phyloP scores from a whole-genome alignment of 1,140 invertebrate species.

The Dysdera silvatica region DNA sequence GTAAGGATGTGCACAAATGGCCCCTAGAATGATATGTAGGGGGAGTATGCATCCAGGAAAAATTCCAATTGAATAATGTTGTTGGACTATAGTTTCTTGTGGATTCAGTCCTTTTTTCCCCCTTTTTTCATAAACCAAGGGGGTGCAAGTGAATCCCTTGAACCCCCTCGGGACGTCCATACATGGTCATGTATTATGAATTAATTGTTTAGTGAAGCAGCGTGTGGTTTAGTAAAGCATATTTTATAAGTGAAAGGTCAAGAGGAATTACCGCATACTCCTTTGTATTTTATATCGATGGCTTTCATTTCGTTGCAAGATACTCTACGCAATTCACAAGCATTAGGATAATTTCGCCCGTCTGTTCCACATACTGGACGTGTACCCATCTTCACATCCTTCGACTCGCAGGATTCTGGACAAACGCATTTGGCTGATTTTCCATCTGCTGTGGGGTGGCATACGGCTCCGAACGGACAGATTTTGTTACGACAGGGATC shows the following conservation, averaged over 20 bases:
- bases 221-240: neutral
- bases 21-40: no score
- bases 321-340: slow-evolving; percentile 69
- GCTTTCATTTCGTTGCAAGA: slow-evolving; percentile 63
- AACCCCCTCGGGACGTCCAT: no score
- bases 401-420: slow-evolving; percentile 61
- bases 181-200: no score
- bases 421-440: slow-evolving; percentile 63
- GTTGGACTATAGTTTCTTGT: no score
- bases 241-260: neutral
- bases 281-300: slow-evolving; percentile 72
- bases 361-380: slow-evolving; percentile 59
- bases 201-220: no score
- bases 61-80: no score
- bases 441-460: slow-evolving; percentile 66
- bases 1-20: no score
- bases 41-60: no score
- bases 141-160: no score
- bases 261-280: slow-evolving; percentile 75
- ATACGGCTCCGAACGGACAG: slow-evolving; percentile 65
- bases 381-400: slow-evolving; percentile 66
- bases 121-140: no score
- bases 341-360: slow-evolving; percentile 53
- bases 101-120: no score
- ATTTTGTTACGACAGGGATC: slow-evolving; percentile 65